Evolutionary conservation across 2,113 vertebrate genomes (phyloP).

Genomic region (Nasalis larvatus): DNA sequence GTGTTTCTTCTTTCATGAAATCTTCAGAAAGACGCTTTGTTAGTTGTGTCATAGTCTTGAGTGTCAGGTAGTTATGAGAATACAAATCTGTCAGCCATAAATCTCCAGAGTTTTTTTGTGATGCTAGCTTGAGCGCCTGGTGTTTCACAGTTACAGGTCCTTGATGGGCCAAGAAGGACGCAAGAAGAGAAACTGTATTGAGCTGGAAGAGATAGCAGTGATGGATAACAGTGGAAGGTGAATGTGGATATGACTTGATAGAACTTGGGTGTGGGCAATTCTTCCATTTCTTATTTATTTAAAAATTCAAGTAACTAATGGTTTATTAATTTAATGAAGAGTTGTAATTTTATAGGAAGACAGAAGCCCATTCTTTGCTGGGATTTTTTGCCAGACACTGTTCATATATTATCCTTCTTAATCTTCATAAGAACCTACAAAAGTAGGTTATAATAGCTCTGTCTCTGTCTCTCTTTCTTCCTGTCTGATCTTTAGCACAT

Average conservation of each 20-base stretch:
- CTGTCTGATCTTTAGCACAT: background rate
- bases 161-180: background rate
- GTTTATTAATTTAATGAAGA: background rate
- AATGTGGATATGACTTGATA: background rate
- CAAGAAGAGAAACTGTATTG: background rate
- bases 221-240: background rate
- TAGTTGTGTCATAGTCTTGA: background rate
- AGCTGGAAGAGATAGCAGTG: background rate
- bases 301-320: conserved; percentile 11
- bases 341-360: background rate
- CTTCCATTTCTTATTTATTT: background rate
- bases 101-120: background rate
- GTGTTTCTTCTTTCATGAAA: background rate
- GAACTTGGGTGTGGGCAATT: background rate
- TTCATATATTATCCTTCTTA: background rate
- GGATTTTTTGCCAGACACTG: background rate
- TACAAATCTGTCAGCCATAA: background rate
- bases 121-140: background rate
- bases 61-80: background rate
- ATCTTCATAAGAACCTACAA: background rate
- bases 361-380: background rate
- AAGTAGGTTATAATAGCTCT: background rate
- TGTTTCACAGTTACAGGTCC: background rate
- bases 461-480: background rate
- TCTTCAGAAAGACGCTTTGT: background rate